Conservation (phyloP, 2,888 invertebrate species). For the Caenorhabditis sp. region DNA sequence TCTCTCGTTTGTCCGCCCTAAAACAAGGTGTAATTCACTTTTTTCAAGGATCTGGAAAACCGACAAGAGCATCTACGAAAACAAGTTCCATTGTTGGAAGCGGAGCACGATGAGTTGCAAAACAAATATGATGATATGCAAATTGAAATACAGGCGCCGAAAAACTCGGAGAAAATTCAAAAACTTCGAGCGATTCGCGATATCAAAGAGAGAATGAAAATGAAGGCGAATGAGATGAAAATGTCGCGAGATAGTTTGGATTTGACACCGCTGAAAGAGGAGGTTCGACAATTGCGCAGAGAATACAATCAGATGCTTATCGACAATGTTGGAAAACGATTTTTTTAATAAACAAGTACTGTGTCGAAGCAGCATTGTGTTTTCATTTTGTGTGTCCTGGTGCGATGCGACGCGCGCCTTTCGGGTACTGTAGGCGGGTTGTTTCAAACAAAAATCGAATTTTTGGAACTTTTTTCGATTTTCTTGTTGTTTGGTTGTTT, state of each 20-base stretch:
- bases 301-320: slow-evolving; percentile 30
- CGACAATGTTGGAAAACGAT: slow-evolving; percentile 3
- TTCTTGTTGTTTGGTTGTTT: slow-evolving; percentile 2
- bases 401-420: neutral
- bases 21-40: too few species aligned
- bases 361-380: neutral
- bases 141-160: slow-evolving; percentile 15
- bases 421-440: neutral
- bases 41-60: slow-evolving; percentile 37
- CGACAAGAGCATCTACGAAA: slow-evolving; percentile 22
- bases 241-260: slow-evolving; percentile 45
- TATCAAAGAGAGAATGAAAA: slow-evolving; percentile 30
- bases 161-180: slow-evolving; percentile 9
- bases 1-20: too few species aligned
- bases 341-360: neutral
- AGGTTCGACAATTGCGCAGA: slow-evolving; percentile 39
- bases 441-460: neutral
- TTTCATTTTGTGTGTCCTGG: neutral
- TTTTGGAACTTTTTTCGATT: neutral
- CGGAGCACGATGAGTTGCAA: neutral
- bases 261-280: slow-evolving; percentile 46
- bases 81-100: slow-evolving; percentile 13
- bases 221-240: slow-evolving; percentile 21
- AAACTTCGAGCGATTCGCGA: slow-evolving; percentile 3
- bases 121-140: neutral